Percentiles rank a stretch among this genome's conserved stretches.
Conservation (phyloP, 2,888 invertebrate species). For the Pheosia tremula region DNA sequence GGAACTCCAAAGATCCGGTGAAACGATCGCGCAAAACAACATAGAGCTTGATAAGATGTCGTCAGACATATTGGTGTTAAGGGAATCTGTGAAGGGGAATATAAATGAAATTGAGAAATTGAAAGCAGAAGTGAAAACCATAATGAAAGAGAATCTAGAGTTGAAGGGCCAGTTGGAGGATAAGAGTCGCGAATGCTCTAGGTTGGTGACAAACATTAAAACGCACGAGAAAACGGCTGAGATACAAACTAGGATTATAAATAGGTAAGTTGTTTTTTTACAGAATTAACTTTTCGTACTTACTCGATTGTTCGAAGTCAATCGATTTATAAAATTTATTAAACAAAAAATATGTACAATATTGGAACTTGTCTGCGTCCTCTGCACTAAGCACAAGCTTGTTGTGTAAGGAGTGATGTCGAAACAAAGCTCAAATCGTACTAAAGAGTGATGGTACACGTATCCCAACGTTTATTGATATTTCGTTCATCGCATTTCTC, state of each 20-base stretch:
- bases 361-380: too few species aligned
- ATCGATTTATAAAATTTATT: too few species aligned
- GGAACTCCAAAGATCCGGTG: constrained; percentile 64
- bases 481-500: too few species aligned
- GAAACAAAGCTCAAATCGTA: too few species aligned
- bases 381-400: too few species aligned
- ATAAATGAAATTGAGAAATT: constrained; percentile 58
- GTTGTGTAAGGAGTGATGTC: too few species aligned
- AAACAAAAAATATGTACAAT: too few species aligned
- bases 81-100: constrained; percentile 61
- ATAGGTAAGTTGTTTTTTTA: constrained; percentile 66
- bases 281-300: too few species aligned
- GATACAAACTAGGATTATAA: constrained; percentile 72
- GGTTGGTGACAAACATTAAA: constrained; percentile 69
- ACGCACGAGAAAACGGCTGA: constrained; percentile 74
- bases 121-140: constrained; percentile 58
- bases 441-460: too few species aligned
- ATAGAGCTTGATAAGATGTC: constrained; percentile 65
- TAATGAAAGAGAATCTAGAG: constrained; percentile 58
- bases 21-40: constrained; percentile 59
- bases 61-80: constrained; percentile 62
- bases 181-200: constrained; percentile 55
- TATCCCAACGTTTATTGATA: too few species aligned
- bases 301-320: too few species aligned
- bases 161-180: constrained; percentile 66